Conservation (phyloP, 2,797 vertebrate genomes). For the Eulemur mongoz region DNA sequence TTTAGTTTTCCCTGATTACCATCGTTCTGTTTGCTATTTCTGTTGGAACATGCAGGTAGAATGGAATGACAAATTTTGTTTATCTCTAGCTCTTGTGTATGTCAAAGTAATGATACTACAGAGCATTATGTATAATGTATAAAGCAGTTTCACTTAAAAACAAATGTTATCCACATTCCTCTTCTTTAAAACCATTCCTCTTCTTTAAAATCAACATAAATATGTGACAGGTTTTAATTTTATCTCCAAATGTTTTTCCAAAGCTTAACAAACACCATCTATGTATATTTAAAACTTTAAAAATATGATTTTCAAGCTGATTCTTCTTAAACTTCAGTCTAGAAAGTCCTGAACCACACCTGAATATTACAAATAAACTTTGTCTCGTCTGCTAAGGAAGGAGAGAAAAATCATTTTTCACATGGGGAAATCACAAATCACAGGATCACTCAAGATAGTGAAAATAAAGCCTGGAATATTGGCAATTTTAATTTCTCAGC, state of each 20-base stretch:
- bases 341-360: background rate
- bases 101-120: background rate
- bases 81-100: background rate
- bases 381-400: background rate
- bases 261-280: background rate
- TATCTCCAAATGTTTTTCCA: background rate
- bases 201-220: conserved; percentile 1
- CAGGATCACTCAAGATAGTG: background rate
- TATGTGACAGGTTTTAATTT: background rate
- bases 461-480: background rate
- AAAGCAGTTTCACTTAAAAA: conserved; percentile 18
- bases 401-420: background rate
- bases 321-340: background rate
- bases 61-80: background rate
- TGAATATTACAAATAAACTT: conserved; percentile 17
- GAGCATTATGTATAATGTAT: background rate
- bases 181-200: background rate
- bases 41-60: background rate
- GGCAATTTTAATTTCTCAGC: background rate
- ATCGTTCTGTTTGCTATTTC: background rate
- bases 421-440: background rate
- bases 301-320: background rate
- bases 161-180: background rate
- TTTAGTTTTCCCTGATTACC: background rate
- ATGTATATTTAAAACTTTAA: background rate